Evolutionary conservation across 2,888 invertebrate species (phyloP).

Genomic region (Phanerotoma sp.): DNA sequence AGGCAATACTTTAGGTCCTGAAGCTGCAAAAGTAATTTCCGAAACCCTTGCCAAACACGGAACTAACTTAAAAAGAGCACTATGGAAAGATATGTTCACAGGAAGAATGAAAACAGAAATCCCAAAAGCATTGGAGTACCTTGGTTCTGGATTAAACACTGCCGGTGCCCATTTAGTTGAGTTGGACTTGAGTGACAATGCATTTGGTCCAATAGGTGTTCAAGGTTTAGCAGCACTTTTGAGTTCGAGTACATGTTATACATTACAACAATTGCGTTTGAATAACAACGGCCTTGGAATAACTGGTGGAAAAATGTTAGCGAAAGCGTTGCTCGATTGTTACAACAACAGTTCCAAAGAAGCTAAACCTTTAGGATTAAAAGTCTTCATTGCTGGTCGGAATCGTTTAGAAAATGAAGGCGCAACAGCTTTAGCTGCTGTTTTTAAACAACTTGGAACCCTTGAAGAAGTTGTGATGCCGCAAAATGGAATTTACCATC

Average conservation of each 20-base stretch:
- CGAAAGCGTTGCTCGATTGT: constrained; percentile 73
- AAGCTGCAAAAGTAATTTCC: constrained; percentile 83
- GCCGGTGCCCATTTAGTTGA: constrained; percentile 80
- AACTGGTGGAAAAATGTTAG: constrained; percentile 81
- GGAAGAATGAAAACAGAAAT: constrained; percentile 94
- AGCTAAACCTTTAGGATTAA: constrained; percentile 68
- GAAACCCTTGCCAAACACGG: constrained; percentile 76
- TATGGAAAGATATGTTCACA: constrained; percentile 98
- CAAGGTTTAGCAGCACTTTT: constrained; percentile 82
- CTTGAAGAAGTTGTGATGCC: constrained; percentile 91
- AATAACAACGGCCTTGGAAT: constrained; percentile 97
- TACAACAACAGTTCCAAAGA: constrained; percentile 63
- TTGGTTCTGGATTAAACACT: constrained; percentile 78
- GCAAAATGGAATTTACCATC: constrained; percentile 94
- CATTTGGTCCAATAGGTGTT: constrained; percentile 94
- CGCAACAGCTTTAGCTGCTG: constrained; percentile 78
- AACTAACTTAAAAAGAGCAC: constrained; percentile 73
- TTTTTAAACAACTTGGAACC: constrained; percentile 80
- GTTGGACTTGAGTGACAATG: constrained; percentile 95
- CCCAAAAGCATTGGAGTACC: constrained; percentile 77
- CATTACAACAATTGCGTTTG: constrained; percentile 77
- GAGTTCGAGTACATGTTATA: constrained; percentile 80
- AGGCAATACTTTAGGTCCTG: constrained; percentile 91
- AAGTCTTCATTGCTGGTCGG: constrained; percentile 87
- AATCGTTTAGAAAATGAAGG: constrained; percentile 95